A percentile compares a stretch with the other conserved stretches of the same genome.
Evolutionary conservation across 2,888 invertebrate species (phyloP).

Genomic region (Leptogaster cylindrica): DNA sequence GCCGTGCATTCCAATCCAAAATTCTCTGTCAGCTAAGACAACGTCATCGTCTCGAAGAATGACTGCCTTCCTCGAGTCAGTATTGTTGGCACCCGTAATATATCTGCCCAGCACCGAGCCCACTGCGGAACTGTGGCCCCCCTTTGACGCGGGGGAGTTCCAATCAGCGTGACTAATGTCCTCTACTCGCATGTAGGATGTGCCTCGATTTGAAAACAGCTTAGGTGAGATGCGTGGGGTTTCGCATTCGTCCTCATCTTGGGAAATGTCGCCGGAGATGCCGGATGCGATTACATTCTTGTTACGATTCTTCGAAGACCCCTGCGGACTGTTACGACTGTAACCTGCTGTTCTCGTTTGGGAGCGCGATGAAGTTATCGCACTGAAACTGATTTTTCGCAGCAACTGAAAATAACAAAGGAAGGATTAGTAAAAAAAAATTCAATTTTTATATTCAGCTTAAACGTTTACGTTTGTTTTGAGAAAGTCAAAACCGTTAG

Average conservation of each 20-base stretch:
- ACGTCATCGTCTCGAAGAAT: slow-evolving; percentile 38
- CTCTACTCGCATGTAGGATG: slow-evolving; percentile 39
- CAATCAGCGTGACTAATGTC: slow-evolving; percentile 5
- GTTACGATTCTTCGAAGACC: slow-evolving; percentile 24
- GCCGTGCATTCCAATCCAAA: slow-evolving; percentile 42
- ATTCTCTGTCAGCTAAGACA: slow-evolving; percentile 45
- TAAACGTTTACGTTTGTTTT: too few species aligned
- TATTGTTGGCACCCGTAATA: neutral
- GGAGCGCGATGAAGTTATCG: slow-evolving; percentile 26
- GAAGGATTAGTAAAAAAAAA: too few species aligned
- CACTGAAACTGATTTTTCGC: slow-evolving; percentile 44
- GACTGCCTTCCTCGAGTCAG: neutral
- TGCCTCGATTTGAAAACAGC: slow-evolving; percentile 39
- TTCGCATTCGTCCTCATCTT: slow-evolving; percentile 41
- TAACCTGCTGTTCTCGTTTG: too few species aligned
- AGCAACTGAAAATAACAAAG: slow-evolving; percentile 44
- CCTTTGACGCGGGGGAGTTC: neutral
- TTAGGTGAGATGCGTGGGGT: slow-evolving; percentile 44
- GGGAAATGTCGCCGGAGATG: slow-evolving; percentile 18
- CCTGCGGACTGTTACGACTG: slow-evolving; percentile 41
- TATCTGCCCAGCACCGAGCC: slow-evolving; percentile 4
- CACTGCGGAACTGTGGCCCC: too few species aligned
- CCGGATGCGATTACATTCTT: slow-evolving; percentile 25
- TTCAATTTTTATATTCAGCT: too few species aligned
- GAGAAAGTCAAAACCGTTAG: too few species aligned